Conservation (phyloP, 2,888 invertebrate species). For the Aelia acuminata region DNA sequence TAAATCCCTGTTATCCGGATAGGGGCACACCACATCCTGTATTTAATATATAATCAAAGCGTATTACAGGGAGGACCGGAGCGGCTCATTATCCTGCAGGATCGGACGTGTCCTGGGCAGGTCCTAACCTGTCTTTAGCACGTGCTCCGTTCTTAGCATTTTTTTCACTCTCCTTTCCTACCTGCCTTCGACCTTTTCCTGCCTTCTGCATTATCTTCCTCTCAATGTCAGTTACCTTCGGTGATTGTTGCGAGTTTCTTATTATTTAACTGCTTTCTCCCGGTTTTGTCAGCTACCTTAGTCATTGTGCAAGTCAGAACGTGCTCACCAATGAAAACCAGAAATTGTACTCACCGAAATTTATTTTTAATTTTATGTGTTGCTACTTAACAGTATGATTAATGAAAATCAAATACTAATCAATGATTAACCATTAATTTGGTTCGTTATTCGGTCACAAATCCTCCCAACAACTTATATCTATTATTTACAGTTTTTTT, state of each 20-base stretch:
- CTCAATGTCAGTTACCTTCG: slow-evolving; percentile 39
- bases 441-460: too few relatives aligned
- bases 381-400: too few relatives aligned
- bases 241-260: slow-evolving; percentile 24
- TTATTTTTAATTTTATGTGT: not conserved
- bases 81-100: slow-evolving; percentile 32
- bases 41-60: slow-evolving; percentile 36
- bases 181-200: slow-evolving; percentile 11
- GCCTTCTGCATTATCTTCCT: slow-evolving; percentile 14
- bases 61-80: slow-evolving; percentile 15
- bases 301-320: not conserved
- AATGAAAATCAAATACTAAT: too few relatives aligned
- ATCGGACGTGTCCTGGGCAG: slow-evolving; percentile 28
- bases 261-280: slow-evolving; percentile 21
- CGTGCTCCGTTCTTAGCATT: slow-evolving; percentile 12
- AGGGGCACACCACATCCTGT: slow-evolving; percentile 16
- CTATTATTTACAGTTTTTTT: too few relatives aligned
- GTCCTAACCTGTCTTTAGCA: slow-evolving; percentile 48
- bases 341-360: not conserved
- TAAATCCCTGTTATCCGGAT: slow-evolving; percentile 19
- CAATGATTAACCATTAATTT: too few relatives aligned
- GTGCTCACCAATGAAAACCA: not conserved
- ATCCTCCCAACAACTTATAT: too few relatives aligned
- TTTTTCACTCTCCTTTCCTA: not conserved
- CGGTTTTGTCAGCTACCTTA: not conserved